phyloP scores from a whole-genome alignment of 2,888 invertebrate species.

The Pantelozetes paolii region DNA sequence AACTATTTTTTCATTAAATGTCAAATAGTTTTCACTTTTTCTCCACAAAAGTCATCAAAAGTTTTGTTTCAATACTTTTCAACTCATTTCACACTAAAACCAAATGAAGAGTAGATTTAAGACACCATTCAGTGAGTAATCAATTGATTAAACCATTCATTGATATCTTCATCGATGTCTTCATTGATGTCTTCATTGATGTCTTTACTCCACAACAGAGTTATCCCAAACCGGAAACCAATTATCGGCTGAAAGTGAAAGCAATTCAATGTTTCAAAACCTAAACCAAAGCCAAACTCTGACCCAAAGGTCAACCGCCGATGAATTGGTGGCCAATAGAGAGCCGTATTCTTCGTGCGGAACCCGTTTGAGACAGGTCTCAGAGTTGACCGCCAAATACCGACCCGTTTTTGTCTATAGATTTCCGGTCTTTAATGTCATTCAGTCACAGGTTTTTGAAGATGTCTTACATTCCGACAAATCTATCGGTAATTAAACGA shows the following conservation, averaged over 20 bases:
- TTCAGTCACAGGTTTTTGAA: slow-evolving; percentile 68
- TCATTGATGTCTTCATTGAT: too few relatives aligned
- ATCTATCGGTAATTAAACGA: slow-evolving; percentile 55
- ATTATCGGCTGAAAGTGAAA: too few relatives aligned
- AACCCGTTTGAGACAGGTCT: background rate
- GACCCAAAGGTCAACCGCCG: background rate
- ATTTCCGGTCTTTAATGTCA: slow-evolving; percentile 66
- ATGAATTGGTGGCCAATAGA: background rate
- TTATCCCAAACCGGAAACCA: too few relatives aligned
- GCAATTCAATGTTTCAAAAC: too few relatives aligned
- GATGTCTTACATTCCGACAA: slow-evolving; percentile 61
- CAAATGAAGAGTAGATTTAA: slow-evolving; percentile 6
- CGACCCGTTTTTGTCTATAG: slow-evolving; percentile 56
- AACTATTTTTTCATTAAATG: too few relatives aligned
- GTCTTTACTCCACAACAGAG: too few relatives aligned
- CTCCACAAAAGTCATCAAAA: too few relatives aligned
- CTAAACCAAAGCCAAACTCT: background rate
- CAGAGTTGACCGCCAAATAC: slow-evolving; percentile 53
- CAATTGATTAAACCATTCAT: background rate
- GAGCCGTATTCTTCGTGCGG: background rate
- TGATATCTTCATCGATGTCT: background rate
- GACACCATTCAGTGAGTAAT: background rate
- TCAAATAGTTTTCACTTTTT: too few relatives aligned
- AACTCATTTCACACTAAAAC: background rate
- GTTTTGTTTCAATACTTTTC: background rate